A percentile compares a stretch with the other conserved stretches of the same genome.
Evolutionary conservation across 2,797 vertebrate genomes (phyloP).

Genomic region (Micromesistius poutassou): DNA sequence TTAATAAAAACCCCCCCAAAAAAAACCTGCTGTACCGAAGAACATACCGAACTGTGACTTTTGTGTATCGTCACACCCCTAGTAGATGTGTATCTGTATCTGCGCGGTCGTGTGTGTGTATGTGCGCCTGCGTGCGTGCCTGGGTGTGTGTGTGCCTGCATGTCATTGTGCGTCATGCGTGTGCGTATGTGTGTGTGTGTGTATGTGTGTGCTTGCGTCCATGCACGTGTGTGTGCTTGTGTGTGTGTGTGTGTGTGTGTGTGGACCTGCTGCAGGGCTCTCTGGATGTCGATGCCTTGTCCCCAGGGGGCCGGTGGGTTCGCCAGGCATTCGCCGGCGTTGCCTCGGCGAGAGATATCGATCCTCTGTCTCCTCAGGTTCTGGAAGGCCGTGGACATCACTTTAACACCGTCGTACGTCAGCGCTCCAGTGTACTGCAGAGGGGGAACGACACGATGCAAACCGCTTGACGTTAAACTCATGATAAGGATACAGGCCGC

Average conservation of each 20-base stretch:
- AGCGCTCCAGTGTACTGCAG: constrained; percentile 92
- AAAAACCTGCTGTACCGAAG: no score
- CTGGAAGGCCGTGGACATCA: constrained; percentile 97
- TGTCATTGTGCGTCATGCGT: background rate
- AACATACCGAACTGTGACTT: no score
- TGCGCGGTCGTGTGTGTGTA: constrained; percentile 2
- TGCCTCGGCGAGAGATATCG: constrained; percentile 94
- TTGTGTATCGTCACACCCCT: no score
- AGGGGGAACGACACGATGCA: background rate
- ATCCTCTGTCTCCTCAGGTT: constrained; percentile 92
- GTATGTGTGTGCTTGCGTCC: background rate
- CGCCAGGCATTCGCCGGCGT: constrained; percentile 95
- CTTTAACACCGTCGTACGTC: constrained; percentile 94
- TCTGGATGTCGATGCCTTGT: constrained; percentile 98
- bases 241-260: constrained; percentile 14
- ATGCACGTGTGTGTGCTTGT: constrained; percentile 3
- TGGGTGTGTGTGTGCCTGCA: background rate
- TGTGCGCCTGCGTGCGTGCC: background rate
- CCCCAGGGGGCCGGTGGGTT: constrained; percentile 98
- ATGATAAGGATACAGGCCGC: background rate
- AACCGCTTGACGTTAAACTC: background rate
- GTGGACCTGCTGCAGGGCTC: constrained; percentile 93
- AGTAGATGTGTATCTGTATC: background rate
- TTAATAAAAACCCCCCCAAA: no score
- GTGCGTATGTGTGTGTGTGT: background rate